Evolutionary conservation across 2,113 vertebrate species (phyloP).

Genomic region (Dasyurus viverrinus): DNA sequence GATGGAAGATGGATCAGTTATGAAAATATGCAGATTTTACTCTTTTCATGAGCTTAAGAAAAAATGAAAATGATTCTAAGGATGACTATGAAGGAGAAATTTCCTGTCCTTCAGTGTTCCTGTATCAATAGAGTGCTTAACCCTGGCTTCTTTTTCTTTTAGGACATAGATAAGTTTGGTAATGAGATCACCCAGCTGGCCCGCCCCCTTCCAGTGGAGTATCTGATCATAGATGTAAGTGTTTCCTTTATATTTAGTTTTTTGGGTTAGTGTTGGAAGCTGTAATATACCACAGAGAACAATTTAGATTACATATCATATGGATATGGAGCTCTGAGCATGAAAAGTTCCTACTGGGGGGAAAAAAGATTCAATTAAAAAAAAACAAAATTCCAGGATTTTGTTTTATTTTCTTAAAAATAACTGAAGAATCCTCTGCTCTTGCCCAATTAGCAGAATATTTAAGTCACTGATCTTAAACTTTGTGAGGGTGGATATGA

Average conservation of each 20-base stretch:
- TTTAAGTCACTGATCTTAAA: neutral
- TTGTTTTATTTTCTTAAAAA: conserved; percentile 14
- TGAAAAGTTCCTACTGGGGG: neutral
- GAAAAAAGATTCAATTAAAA: neutral
- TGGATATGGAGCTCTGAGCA: neutral
- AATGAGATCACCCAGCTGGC: conserved; percentile 98
- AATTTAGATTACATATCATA: neutral
- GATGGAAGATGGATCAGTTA: neutral
- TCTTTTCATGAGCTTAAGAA: neutral
- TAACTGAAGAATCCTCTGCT: neutral
- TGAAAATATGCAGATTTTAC: neutral
- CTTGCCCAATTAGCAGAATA: neutral
- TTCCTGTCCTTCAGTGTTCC: neutral
- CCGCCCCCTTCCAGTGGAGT: conserved; percentile 97
- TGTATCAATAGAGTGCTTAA: neutral
- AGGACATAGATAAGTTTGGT: conserved; percentile 99
- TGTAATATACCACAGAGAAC: neutral
- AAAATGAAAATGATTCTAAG: neutral
- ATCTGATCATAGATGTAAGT: conserved; percentile 98
- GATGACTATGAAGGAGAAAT: neutral
- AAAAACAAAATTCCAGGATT: neutral
- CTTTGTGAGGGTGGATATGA: neutral
- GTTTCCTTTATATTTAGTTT: neutral
- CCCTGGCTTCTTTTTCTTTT: conserved; percentile 65
- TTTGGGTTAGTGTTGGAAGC: neutral